Percentiles rank a stretch among this genome's conserved stretches.
These are phyloP conservation scores for Fringilla coelebs DNA, from an alignment of 2,797 vertebrate species.

Conservation along the genomic window DNA sequence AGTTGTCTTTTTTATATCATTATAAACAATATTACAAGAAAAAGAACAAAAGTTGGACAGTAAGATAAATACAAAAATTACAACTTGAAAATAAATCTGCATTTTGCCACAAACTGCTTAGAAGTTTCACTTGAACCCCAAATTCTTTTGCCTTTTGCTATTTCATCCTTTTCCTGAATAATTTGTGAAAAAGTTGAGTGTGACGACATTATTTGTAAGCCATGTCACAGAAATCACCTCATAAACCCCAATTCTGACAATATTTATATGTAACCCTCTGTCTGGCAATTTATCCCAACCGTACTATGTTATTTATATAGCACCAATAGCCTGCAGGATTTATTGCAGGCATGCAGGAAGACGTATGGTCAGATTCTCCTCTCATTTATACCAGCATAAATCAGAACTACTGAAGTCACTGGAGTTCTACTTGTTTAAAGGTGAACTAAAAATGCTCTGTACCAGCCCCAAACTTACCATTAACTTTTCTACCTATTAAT, in stretches of 20 bases:
- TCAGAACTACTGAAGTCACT: neutral
- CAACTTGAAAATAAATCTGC: neutral
- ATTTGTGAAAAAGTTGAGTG: neutral
- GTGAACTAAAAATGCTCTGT: neutral
- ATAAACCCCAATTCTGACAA: slow-evolving; percentile 4
- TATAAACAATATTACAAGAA: neutral
- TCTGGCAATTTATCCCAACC: neutral
- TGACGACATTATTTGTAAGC: neutral
- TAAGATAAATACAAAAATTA: neutral
- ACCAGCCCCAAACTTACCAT: neutral
- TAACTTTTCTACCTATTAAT: neutral
- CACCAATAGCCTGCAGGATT: slow-evolving; percentile 2
- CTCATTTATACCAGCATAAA: slow-evolving; percentile 36
- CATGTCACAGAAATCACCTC: neutral
- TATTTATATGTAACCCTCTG: neutral
- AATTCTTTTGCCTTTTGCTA: neutral
- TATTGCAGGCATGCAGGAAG: slow-evolving; percentile 20
- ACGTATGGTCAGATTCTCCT: slow-evolving; percentile 16
- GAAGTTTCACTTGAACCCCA: neutral
- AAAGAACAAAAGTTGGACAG: neutral
- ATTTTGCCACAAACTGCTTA: neutral
- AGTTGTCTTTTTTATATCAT: neutral
- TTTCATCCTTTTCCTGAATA: neutral
- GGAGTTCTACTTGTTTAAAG: neutral
- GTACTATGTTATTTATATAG: slow-evolving; percentile 15